Evolutionary conservation across 2,113 vertebrate species (phyloP).

Genomic region (Vulpes vulpes): DNA sequence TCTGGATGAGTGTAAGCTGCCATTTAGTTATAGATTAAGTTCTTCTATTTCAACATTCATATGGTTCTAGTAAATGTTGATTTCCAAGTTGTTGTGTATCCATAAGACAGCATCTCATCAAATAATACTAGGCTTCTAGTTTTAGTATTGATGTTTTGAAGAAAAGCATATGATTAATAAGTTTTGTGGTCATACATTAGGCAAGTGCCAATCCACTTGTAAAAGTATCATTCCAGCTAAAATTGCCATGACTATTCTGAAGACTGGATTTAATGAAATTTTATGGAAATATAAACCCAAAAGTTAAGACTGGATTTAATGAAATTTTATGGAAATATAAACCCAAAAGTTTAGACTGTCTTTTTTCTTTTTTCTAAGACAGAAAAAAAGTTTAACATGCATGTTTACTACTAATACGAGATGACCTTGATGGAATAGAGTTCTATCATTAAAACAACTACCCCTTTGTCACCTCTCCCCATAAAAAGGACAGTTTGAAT

Average conservation of each 20-base stretch:
- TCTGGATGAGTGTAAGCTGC: conserved; percentile 55
- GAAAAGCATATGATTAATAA: conserved; percentile 33
- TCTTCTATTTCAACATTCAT: conserved; percentile 30
- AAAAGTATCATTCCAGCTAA: conserved; percentile 38
- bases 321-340: not conserved
- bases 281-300: not conserved
- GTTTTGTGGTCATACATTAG: not conserved
- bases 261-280: conserved; percentile 17
- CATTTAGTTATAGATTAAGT: conserved; percentile 20
- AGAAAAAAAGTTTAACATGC: not conserved
- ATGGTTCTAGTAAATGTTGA: conserved; percentile 28
- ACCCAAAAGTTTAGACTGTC: not conserved
- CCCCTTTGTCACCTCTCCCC: not conserved
- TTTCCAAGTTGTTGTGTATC: not conserved
- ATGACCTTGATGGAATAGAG: not conserved
- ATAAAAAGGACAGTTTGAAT: not conserved
- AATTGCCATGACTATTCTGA: not conserved
- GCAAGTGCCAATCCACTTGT: not conserved
- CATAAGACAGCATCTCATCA: not conserved
- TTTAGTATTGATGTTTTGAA: conserved; percentile 32
- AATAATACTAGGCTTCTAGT: not conserved
- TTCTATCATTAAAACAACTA: not conserved
- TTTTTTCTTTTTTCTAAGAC: not conserved
- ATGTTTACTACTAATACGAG: not conserved
- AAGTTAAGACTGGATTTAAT: conserved; percentile 6